Evolutionary conservation across 2,797 vertebrate species (phyloP).

Genomic region (Calcarius lapponicus): DNA sequence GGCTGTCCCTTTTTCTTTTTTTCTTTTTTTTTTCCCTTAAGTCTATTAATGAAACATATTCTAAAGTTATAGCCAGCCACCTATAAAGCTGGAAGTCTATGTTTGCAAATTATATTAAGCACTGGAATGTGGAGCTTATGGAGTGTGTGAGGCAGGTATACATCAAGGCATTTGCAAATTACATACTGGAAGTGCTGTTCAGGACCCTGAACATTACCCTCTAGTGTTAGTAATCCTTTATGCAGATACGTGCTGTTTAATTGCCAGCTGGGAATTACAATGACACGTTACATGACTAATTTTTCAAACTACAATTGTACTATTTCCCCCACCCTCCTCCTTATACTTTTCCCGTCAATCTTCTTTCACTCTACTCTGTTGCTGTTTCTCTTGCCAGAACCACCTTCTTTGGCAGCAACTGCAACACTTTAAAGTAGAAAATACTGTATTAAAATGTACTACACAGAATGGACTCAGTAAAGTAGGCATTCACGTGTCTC

Average conservation of each 20-base stretch:
- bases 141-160: background rate
- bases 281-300: slow-evolving; percentile 21
- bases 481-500: fast-evolving
- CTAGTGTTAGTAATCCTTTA: background rate
- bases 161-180: background rate
- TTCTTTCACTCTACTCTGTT: slow-evolving; percentile 23
- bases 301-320: background rate
- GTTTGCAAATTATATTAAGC: background rate
- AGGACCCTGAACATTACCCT: background rate
- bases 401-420: background rate
- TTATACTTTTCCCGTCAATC: slow-evolving; percentile 11
- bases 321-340: background rate
- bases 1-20: background rate
- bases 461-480: background rate
- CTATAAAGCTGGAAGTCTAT: background rate
- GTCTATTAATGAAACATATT: background rate
- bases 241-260: slow-evolving; percentile 4
- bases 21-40: fast-evolving
- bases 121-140: background rate
- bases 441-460: background rate
- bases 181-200: background rate
- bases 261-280: slow-evolving; percentile 7
- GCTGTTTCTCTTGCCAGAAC: background rate
- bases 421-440: background rate
- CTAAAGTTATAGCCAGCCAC: background rate